phyloP scores from a whole-genome alignment of 2,113 vertebrate genomes.

The Neodontobutis hainanensis region DNA sequence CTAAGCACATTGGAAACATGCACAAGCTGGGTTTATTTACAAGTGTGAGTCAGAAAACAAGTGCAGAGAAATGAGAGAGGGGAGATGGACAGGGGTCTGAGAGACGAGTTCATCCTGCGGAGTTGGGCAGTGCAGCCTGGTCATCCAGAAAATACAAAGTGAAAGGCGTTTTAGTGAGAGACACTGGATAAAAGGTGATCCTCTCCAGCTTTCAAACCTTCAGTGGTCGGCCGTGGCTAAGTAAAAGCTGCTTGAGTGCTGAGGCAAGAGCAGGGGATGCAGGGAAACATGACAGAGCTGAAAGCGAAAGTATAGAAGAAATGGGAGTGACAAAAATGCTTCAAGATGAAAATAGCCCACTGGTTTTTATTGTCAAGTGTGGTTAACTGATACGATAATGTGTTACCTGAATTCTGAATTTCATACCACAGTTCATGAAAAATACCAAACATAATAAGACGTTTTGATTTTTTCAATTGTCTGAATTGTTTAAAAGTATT shows the following conservation, averaged over 20 bases:
- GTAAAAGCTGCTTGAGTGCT: conserved; percentile 38
- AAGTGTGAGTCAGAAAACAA: neutral
- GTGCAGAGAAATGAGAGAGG: conserved; percentile 8
- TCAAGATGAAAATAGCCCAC: neutral
- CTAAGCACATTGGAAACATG: neutral
- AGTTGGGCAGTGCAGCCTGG: conserved; percentile 43
- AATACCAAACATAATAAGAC: too few species aligned
- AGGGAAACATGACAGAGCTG: neutral
- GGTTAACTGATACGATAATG: too few species aligned
- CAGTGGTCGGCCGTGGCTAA: conserved; percentile 21
- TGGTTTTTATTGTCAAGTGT: too few species aligned
- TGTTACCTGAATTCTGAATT: too few species aligned
- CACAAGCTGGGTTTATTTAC: neutral
- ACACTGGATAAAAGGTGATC: conserved; percentile 61
- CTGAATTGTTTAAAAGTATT: too few species aligned
- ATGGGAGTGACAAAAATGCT: neutral
- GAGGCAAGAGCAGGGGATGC: conserved; percentile 1
- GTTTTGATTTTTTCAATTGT: too few species aligned
- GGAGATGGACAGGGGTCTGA: neutral
- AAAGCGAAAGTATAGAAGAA: neutral
- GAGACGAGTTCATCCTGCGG: conserved; percentile 37
- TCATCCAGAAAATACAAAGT: conserved; percentile 72
- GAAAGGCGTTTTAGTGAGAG: conserved; percentile 63
- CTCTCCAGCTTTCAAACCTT: conserved; percentile 40
- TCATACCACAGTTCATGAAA: too few species aligned